These are phyloP conservation scores for Prietella phreatophila DNA, from an alignment of 2,113 vertebrate species.

Conservation along the genomic window DNA sequence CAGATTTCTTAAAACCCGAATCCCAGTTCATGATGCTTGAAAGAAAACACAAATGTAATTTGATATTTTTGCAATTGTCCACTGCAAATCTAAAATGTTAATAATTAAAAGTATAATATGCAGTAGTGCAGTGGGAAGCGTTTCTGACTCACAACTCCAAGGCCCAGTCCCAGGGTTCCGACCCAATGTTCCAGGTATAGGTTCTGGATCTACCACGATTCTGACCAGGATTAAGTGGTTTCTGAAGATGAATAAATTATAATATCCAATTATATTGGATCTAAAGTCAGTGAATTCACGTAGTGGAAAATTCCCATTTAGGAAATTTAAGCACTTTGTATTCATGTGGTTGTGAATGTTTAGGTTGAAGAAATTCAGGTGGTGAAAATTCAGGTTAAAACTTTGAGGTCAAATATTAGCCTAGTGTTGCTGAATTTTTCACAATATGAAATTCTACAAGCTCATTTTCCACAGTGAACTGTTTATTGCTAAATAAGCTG, in stretches of 20 bases:
- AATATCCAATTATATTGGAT: not conserved
- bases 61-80: not conserved
- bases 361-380: not conserved
- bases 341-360: not conserved
- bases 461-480: not conserved
- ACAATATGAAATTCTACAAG: not conserved
- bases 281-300: not conserved
- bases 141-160: not conserved
- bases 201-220: not conserved
- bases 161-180: not conserved
- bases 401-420: not conserved
- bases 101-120: not conserved
- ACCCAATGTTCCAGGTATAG: not conserved
- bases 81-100: not conserved
- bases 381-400: not conserved
- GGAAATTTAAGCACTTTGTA: not conserved
- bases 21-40: not conserved
- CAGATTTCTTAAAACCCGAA: not conserved
- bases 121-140: not conserved
- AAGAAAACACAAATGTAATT: not conserved
- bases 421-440: not conserved
- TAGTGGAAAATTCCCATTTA: not conserved
- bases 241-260: not conserved
- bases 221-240: not conserved
- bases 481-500: not conserved